Evolutionary conservation across 2,797 vertebrate genomes (phyloP).

Genomic region (Trachurus trachurus): DNA sequence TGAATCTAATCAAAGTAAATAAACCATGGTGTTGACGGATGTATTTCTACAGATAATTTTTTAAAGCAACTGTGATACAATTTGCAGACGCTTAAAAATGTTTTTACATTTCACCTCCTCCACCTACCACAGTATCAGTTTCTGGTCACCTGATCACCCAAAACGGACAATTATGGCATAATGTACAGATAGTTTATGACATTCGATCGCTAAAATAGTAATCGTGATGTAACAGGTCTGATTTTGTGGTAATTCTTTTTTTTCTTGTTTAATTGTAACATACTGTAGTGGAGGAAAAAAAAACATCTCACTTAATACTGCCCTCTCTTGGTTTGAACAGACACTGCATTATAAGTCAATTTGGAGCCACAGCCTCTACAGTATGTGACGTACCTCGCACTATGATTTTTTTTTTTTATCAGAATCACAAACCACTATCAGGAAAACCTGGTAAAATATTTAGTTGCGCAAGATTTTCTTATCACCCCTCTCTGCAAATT

Average conservation of each 20-base stretch:
- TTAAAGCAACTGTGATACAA: not conserved
- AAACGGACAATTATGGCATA: conserved; percentile 7
- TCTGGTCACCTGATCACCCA: not conserved
- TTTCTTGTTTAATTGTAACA: not conserved
- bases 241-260: conserved; percentile 19
- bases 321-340: conserved; percentile 13
- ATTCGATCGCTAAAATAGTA: not conserved
- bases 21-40: too few relatives aligned
- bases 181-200: conserved; percentile 2
- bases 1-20: not conserved
- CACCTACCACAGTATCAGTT: not conserved
- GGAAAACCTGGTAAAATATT: not conserved
- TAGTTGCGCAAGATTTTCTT: conserved; percentile 6
- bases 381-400: not conserved
- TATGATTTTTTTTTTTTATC: not conserved
- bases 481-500: not conserved
- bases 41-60: not conserved
- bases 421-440: conserved; percentile 3
- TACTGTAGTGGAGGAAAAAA: not conserved
- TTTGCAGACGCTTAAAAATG: not conserved
- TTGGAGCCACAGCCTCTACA: not conserved
- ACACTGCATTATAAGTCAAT: conserved; percentile 4
- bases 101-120: not conserved
- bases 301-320: not conserved
- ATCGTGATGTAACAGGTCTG: not conserved